Evolutionary conservation across 1,140 invertebrate species (phyloP).

Genomic region (Heliconius hewitsoni): DNA sequence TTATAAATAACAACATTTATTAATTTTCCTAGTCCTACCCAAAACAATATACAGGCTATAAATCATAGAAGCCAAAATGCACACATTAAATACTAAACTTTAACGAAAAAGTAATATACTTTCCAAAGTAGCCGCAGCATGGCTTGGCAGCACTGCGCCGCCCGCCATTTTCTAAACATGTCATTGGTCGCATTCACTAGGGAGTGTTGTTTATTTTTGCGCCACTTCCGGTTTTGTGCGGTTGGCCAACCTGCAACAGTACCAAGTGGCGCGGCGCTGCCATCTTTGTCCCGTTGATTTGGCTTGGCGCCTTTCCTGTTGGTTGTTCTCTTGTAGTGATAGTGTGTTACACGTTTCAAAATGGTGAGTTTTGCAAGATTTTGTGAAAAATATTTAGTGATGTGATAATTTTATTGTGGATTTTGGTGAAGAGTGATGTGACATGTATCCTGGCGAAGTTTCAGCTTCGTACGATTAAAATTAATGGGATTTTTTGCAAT

Average conservation of each 20-base stretch:
- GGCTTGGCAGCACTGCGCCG: conserved; percentile 55
- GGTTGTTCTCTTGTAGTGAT: conserved; percentile 74
- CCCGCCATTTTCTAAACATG: conserved; percentile 54
- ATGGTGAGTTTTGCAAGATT: conserved; percentile 81
- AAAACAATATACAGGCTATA: background rate
- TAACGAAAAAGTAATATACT: background rate
- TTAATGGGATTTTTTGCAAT: conserved; percentile 76
- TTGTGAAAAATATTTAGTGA: conserved; percentile 62
- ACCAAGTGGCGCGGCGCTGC: conserved; percentile 56
- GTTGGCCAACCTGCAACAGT: conserved; percentile 59
- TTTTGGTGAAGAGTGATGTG: conserved; percentile 58
- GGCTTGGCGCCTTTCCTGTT: conserved; percentile 78
- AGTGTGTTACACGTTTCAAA: conserved; percentile 80
- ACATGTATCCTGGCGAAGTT: conserved; percentile 74
- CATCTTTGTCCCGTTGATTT: conserved; percentile 72
- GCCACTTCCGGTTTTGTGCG: conserved; percentile 55
- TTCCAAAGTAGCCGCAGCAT: background rate
- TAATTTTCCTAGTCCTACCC: background rate
- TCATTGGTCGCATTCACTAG: conserved; percentile 47
- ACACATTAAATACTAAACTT: background rate
- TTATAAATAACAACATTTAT: background rate
- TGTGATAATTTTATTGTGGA: conserved; percentile 57
- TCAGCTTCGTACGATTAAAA: conserved; percentile 73
- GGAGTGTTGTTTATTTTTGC: conserved; percentile 55
- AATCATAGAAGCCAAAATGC: background rate